Base-by-base conservation (phyloP, 2,113 vertebrate genomes). In the Notechis scutatus region DNA sequence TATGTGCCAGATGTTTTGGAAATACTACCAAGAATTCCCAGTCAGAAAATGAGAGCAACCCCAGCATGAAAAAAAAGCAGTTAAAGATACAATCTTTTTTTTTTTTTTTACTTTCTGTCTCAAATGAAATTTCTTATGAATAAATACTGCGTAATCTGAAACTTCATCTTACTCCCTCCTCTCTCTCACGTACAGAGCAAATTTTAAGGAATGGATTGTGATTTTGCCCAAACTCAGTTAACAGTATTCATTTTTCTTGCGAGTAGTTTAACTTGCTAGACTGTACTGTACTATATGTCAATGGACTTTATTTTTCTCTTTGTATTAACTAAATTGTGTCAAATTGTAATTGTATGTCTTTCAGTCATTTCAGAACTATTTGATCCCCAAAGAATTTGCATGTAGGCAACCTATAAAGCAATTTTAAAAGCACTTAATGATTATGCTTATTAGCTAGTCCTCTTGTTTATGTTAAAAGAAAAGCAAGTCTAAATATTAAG, bases 41-140 rank as follows among this genome's bases (percentile, higher is more conserved):
- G 69, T 2, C 69, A 81, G 7, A 81, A 7, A 34, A 86, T 3
- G 18, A 23, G 1, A n/a, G 92, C 4, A 85, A 81, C 6, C 57
- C 26, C 94, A 14, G 59, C 86, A 56, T 94, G 47, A 90, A 94
- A 95, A 81, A 56, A 89, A 93, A 95, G 29, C 47, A 91, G 26
- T 93, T 61, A 95, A 94, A 96, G 94, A 94, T 47, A 93, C 87
- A 90, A 91, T 94, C 55, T 91, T 29, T 94, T 91, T 92, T 94
- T 92, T 94, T 1, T 59, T 23, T 5, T 24, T 3, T 6, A 8
- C 56, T 91, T 96, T 92, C 52, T 93, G 81, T 61, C 91, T 91
- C 29, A 91, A 61, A 81, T n/a, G 55, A 88, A 92, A 88, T 93
- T 92, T 93, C 74, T 74, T 89, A 94, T 93, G 93, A 94, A 96